A percentile compares a stretch with the other conserved stretches of the same genome.
phyloP scores from a whole-genome alignment of 1,140 invertebrate species.

The Drosophila saltans region DNA sequence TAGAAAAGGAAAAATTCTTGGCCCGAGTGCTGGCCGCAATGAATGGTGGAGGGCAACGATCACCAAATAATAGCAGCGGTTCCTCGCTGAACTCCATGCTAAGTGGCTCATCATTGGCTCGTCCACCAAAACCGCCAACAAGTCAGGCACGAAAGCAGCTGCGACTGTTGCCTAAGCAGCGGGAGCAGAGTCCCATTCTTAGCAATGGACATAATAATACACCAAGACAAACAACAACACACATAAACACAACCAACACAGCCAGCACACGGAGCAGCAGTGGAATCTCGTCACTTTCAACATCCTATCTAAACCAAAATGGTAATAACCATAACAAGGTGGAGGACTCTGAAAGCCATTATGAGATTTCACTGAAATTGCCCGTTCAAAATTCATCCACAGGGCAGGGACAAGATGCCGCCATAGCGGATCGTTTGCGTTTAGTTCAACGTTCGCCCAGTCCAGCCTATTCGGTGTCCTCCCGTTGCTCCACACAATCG shows the following conservation, averaged over 20 bases:
- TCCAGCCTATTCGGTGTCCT: constrained; percentile 67
- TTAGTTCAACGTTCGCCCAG: constrained; percentile 73
- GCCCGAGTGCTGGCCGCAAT: constrained; percentile 70
- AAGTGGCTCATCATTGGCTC: constrained; percentile 31
- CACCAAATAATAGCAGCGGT: constrained; percentile 59
- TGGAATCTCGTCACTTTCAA: constrained; percentile 57
- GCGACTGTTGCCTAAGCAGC: constrained; percentile 67
- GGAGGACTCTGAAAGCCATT: constrained; percentile 57
- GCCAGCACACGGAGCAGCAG: constrained; percentile 39
- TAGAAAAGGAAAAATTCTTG: constrained; percentile 67
- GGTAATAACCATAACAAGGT: constrained; percentile 41
- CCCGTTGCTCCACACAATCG: constrained; percentile 65
- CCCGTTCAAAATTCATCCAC: constrained; percentile 64
- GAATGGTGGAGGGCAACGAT: constrained; percentile 60
- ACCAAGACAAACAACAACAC: constrained; percentile 11
- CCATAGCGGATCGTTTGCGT: constrained; percentile 54
- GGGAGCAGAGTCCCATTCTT: constrained; percentile 70
- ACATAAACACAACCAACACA: constrained; percentile 26
- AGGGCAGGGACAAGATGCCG: constrained; percentile 24
- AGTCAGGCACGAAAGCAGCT: constrained; percentile 71
- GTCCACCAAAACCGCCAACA: constrained; percentile 62
- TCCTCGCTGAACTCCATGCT: constrained; percentile 61
- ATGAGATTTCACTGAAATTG: constrained; percentile 75
- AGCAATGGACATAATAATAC: constrained; percentile 54
- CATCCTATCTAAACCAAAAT: constrained; percentile 37